Evolutionary conservation across 2,113 vertebrate species (phyloP), one percentile per base, ranked within the genome.

Genomic region (Gambusia affinis): DNA sequence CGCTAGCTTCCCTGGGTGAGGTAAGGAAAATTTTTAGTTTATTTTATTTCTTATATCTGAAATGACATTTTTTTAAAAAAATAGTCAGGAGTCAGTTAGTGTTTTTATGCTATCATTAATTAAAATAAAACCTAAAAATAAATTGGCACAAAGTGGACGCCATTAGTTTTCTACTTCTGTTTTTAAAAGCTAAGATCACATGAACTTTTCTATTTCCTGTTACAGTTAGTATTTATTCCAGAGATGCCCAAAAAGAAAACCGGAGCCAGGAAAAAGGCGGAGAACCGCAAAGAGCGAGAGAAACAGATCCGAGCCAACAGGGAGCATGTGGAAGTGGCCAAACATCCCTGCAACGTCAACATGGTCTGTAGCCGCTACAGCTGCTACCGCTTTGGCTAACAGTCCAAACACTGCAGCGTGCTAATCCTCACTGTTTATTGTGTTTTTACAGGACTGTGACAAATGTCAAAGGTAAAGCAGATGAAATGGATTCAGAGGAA

Each of bases 211-310:
- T 6, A 17, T 47, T 47, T 57, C 7, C 51, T 57, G 8, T 11
- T 17, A 57, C 8, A 57, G 51, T 10, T 57, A n/a, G n/a, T 10
- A 22, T 3, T 57, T 22, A 57, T n/a, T n/a, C 1, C 67, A 70
- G 93, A 92, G 61, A 99, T 99, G 98, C 97, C 98, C 4, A 99
- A 99, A 67, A 99, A 99, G 89, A 99, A 99, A 94, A 99, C 98
- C 0, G 98, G 98, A 0, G 98, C 98, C 0, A 95, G 98, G 22
- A 99, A 99, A 90, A 99, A 99, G 88, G 97, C 97, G 0, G 98
- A 99, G 86, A 99, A 83, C 78, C 97, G 98, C 0, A 96, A 96
- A 75, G 97, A 98, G 72, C 95, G 98, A 31, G 98, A 99, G 81
- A 99, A 98, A 78, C 97, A 98, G 79, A 95, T 72, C 35, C 94